Percentiles rank a stretch among this genome's conserved stretches.
These are phyloP conservation scores for Micronycteris hirsuta DNA, from an alignment of 2,113 vertebrate genomes.

Conservation along the genomic window DNA sequence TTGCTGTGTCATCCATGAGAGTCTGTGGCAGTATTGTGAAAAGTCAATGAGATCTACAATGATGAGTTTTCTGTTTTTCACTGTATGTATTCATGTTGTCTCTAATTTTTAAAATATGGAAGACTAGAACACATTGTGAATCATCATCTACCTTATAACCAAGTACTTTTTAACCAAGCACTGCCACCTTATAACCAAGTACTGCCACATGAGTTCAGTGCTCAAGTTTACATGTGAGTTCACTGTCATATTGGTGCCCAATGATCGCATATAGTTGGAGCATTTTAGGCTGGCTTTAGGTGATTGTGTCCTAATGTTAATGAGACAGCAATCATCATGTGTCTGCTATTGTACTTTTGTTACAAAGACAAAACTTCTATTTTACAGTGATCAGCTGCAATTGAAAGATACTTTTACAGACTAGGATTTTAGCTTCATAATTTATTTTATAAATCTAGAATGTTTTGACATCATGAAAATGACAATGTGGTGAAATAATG, in stretches of 20 bases:
- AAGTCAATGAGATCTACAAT: neutral
- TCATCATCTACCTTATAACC: neutral
- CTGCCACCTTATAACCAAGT: neutral
- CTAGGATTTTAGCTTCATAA: constrained; percentile 63
- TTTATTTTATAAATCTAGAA: constrained; percentile 69
- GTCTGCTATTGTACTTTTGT: constrained; percentile 52
- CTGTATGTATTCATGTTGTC: neutral
- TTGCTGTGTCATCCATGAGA: neutral
- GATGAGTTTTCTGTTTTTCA: neutral
- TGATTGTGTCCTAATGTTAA: constrained; percentile 40
- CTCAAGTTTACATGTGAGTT: neutral
- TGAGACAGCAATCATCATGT: neutral
- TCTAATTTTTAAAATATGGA: constrained; percentile 2
- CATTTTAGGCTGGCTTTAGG: neutral
- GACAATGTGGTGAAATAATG: constrained; percentile 66
- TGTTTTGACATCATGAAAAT: constrained; percentile 74
- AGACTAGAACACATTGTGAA: neutral
- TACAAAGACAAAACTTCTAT: constrained; percentile 67
- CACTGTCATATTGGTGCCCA: neutral
- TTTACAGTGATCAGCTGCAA: constrained; percentile 56
- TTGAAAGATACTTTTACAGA: constrained; percentile 69
- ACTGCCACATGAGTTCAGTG: neutral
- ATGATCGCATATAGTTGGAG: neutral
- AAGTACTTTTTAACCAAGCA: neutral
- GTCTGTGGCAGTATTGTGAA: neutral